These are phyloP conservation scores for Sebastes elongatus DNA, from an alignment of 2,797 vertebrate species.

Conservation along the genomic window DNA sequence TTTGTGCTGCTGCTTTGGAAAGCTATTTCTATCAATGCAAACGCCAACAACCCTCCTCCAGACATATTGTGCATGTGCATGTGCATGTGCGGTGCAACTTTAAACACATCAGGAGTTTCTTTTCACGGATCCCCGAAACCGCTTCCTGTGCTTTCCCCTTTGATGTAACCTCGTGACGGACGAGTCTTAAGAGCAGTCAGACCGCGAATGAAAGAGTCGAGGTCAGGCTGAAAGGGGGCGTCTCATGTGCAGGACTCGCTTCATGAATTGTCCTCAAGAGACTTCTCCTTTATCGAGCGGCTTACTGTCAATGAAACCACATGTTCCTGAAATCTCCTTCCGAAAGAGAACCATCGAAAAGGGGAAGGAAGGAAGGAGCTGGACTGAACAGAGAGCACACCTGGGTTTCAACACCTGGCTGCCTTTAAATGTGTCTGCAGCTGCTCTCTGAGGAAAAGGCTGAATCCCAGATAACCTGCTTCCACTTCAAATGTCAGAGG, in stretches of 20 bases:
- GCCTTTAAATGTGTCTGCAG: constrained; percentile 6
- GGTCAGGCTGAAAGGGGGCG: neutral
- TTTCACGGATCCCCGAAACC: neutral
- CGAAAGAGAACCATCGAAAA: constrained; percentile 7
- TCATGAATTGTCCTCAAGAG: neutral
- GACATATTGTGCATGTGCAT: neutral
- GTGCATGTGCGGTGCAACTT: neutral
- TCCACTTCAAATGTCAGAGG: constrained; percentile 2
- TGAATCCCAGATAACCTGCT: neutral
- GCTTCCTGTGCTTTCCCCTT: constrained; percentile 30
- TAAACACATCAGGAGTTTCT: constrained; percentile 5
- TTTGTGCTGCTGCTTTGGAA: constrained; percentile 22
- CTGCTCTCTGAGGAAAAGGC: neutral
- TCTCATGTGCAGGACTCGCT: neutral
- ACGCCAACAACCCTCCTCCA: constrained; percentile 2
- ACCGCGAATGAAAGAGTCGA: constrained; percentile 11
- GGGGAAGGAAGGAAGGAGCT: constrained; percentile 23
- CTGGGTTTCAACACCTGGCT: constrained; percentile 37
- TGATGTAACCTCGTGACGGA: constrained; percentile 40
- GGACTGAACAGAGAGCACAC: constrained; percentile 13
- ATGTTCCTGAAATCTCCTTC: constrained; percentile 19
- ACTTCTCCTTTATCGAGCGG: constrained; percentile 43
- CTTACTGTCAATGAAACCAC: constrained; percentile 44
- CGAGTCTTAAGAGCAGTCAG: constrained; percentile 30
- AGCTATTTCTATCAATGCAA: constrained; percentile 14